A percentile compares a stretch with the other conserved stretches of the same genome.
Conservation (phyloP, 2,888 invertebrate species). For the Ecliptopera silaceata region DNA sequence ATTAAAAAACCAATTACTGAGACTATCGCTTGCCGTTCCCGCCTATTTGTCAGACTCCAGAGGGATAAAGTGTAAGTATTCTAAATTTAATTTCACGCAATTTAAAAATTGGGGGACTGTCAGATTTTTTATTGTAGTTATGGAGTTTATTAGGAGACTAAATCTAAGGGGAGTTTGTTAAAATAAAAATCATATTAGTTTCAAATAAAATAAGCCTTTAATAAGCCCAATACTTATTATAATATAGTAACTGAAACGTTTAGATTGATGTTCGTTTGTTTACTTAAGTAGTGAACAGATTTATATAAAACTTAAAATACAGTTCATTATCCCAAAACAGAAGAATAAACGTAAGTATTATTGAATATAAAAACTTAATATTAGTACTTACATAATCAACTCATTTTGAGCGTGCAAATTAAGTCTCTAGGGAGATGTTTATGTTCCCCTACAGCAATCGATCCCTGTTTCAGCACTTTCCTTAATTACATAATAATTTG, state of each 20-base stretch:
- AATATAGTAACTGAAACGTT: no score
- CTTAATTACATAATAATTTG: conserved; percentile 43
- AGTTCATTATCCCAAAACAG: no score
- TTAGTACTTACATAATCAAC: not conserved
- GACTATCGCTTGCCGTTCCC: conserved; percentile 75
- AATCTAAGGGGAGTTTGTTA: not conserved
- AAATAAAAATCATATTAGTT: not conserved
- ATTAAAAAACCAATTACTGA: conserved; percentile 83
- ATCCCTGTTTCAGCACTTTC: conserved; percentile 43
- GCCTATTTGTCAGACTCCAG: conserved; percentile 80
- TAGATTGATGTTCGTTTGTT: no score
- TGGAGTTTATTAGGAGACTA: conserved; percentile 67
- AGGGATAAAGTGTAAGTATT: conserved; percentile 75
- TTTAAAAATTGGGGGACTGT: conserved; percentile 75
- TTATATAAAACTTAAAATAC: no score
- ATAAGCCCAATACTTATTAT: no score
- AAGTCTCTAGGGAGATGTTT: conserved; percentile 39
- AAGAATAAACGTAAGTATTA: no score
- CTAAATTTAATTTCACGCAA: conserved; percentile 83
- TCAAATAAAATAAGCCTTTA: not conserved
- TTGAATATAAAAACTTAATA: not conserved
- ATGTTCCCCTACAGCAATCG: conserved; percentile 34
- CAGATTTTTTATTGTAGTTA: conserved; percentile 69
- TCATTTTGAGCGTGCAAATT: not conserved
- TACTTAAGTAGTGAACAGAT: no score